Percentiles rank a stretch among this genome's conserved stretches.
Evolutionary conservation across 2,797 vertebrate species (phyloP).

Genomic region (Hylomyscus alleni): DNA sequence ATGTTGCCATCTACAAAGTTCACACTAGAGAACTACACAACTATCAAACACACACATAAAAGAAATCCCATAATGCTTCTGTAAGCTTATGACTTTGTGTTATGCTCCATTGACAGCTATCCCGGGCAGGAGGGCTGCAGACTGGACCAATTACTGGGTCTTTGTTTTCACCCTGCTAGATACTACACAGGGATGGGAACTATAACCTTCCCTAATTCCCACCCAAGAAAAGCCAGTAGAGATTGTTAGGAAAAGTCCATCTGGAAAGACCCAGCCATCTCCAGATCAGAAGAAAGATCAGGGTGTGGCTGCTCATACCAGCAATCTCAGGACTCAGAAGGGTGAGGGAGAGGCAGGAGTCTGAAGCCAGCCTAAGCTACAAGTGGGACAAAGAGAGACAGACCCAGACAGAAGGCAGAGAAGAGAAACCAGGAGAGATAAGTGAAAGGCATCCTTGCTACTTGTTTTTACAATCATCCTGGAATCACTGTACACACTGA

Average conservation of each 20-base stretch:
- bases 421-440: neutral
- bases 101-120: neutral
- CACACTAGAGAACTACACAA: neutral
- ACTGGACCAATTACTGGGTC: neutral
- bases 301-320: neutral
- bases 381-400: neutral
- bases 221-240: conserved; percentile 47
- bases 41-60: neutral
- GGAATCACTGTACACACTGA: conserved; percentile 5
- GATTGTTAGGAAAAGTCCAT: conserved; percentile 1
- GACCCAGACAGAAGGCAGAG: rapidly evolving
- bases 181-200: neutral
- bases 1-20: neutral
- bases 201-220: conserved; percentile 13
- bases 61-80: neutral
- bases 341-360: neutral
- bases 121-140: no score
- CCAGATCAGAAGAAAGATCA: neutral
- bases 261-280: neutral
- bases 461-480: neutral
- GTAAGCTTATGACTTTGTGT: neutral
- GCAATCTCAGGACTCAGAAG: neutral
- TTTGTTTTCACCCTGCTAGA: neutral
- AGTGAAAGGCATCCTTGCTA: neutral
- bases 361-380: neutral